Base-by-base conservation (phyloP, 64 coral and sea anemone species). In the Montipora cactus region DNA sequence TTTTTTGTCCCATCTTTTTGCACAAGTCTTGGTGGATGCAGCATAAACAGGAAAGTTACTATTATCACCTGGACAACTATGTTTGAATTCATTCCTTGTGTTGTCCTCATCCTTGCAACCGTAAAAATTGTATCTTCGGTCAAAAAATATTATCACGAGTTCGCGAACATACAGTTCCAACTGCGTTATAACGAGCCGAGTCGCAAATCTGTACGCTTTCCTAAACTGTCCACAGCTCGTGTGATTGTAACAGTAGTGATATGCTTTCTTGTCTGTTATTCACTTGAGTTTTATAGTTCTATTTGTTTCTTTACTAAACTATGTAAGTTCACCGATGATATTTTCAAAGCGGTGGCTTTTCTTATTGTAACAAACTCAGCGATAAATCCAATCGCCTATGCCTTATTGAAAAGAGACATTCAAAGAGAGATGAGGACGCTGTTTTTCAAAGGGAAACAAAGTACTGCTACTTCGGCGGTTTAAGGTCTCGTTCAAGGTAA, bases 61-160 rank as follows among this genome's bases (percentile, higher is more conserved):
- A 45, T 86, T 3, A 8, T 86, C 44, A 50, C 71, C 62, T 86
- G 82, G 82, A 71, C 82, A 8, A 48, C 66, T 44, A 71, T 72
- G 82, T 86, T 86, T 71, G 64, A 86, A 50, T 70, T 86, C 20
- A 71, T 72, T 86, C 82, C 82, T 4, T 86, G 82, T 72, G 82
- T 72, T 4, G 18, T 86, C 4, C 66, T 72, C 4, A 9, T 86
- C 28, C 18, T 71, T 72, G 44, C 46, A 1, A 86, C 82, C 2
- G 47, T 49, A 2, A 86, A 86, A 72, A 86, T 86, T 47, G 45
- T 71, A 70, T 13, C 8, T 47, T 71, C 66, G 5, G 66, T 64
- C 13, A 49, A 16, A 18, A 72, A 21, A 51, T 66, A 86, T 21
- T 19, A 48, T 72, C 82, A 47, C n/a, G 64, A 71, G 7, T 12